Conservation (phyloP, 2,888 invertebrate genomes). For the Listrodromus nycthemerus region DNA sequence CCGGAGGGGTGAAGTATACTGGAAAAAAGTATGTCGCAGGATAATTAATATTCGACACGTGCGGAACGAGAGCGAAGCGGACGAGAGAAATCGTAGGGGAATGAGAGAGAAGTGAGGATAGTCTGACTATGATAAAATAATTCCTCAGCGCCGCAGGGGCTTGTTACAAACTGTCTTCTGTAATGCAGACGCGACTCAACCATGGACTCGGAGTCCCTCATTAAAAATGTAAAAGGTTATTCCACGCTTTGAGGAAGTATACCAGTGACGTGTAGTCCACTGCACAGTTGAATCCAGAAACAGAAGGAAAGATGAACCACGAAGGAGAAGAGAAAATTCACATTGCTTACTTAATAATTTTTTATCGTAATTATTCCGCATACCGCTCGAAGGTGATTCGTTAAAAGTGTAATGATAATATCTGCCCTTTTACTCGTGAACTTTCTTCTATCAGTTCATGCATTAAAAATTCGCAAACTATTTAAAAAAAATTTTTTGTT, state of each 20-base stretch:
- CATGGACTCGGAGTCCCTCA: conserved; percentile 58
- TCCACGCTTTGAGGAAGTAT: conserved; percentile 40
- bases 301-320: neutral
- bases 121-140: conserved; percentile 28
- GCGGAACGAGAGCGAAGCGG: neutral
- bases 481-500: too few species aligned
- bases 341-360: neutral
- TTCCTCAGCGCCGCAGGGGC: conserved; percentile 4
- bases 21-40: neutral
- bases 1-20: neutral
- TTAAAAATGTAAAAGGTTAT: conserved; percentile 66
- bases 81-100: neutral
- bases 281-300: conserved; percentile 4
- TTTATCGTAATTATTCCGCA: too few species aligned
- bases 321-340: conserved; percentile 15
- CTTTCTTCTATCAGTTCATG: too few species aligned
- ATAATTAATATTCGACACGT: conserved; percentile 41
- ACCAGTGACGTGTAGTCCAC: conserved; percentile 22
- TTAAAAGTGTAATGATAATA: too few species aligned
- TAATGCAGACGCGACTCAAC: conserved; percentile 12
- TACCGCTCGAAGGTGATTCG: too few species aligned
- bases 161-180: conserved; percentile 25
- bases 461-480: too few species aligned
- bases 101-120: neutral
- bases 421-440: too few species aligned